Percentiles rank a stretch among this genome's conserved stretches.
These are phyloP conservation scores for Rhea pennata DNA, from an alignment of 2,113 vertebrate species.

Conservation along the genomic window DNA sequence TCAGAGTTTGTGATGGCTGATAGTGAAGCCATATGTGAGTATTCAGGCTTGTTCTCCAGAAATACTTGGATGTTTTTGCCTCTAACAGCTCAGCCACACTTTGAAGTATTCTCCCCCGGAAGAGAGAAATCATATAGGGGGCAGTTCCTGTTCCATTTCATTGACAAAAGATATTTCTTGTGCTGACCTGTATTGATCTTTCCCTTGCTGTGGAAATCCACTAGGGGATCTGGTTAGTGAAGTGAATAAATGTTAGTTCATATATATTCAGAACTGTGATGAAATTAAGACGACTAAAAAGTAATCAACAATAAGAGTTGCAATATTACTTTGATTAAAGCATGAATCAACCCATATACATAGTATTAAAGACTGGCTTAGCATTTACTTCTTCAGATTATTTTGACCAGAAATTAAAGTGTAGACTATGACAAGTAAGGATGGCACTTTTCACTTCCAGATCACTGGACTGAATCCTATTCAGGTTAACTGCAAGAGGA, in stretches of 20 bases:
- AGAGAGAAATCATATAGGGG: background rate
- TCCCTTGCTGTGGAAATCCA: background rate
- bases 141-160: background rate
- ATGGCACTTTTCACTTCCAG: background rate
- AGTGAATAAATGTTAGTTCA: background rate
- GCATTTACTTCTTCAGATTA: background rate
- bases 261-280: background rate
- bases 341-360: background rate
- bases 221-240: background rate
- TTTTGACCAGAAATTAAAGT: background rate
- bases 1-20: background rate
- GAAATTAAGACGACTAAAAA: background rate
- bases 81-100: background rate
- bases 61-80: background rate
- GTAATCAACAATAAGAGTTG: background rate
- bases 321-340: background rate
- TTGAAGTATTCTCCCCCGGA: background rate
- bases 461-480: background rate
- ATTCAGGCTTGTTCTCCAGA: background rate
- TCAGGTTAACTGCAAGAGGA: background rate
- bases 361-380: background rate
- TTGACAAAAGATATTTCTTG: background rate
- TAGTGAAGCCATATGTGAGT: background rate
- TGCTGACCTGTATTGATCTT: slow-evolving; percentile 15
- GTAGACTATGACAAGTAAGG: background rate